Percentiles rank a stretch among this genome's conserved stretches.
Evolutionary conservation across 2,888 invertebrate species (phyloP).

Genomic region (Morpho achilles): DNA sequence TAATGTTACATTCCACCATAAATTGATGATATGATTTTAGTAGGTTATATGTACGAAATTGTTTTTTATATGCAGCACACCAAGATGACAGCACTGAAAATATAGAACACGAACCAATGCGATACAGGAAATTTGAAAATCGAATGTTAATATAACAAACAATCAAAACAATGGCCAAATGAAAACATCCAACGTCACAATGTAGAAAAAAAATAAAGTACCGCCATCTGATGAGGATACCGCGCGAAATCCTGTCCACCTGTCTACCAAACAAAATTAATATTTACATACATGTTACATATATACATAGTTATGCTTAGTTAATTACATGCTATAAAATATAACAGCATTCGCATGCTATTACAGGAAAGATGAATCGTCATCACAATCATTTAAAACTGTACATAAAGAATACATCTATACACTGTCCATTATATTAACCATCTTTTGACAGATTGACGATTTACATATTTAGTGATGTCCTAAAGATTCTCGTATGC

Average conservation of each 20-base stretch:
- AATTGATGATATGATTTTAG: not conserved
- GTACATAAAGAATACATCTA: no score
- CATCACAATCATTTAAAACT: no score
- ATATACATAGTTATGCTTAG: not conserved
- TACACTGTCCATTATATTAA: no score
- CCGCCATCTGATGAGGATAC: constrained; percentile 60
- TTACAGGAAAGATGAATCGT: no score
- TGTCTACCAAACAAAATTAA: constrained; percentile 62
- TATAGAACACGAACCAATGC: no score
- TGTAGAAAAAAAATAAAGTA: constrained; percentile 45
- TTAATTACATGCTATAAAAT: not conserved
- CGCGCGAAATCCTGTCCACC: constrained; percentile 63
- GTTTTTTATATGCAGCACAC: constrained; percentile 10
- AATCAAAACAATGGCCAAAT: constrained; percentile 17
- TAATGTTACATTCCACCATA: not conserved
- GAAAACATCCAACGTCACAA: constrained; percentile 30
- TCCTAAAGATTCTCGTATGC: no score
- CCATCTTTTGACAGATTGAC: no score
- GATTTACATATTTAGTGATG: no score
- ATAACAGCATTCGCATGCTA: no score
- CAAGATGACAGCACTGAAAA: constrained; percentile 20
- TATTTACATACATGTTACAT: constrained; percentile 1
- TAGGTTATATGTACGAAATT: not conserved
- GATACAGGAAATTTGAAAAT: not conserved
- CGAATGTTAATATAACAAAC: not conserved